A percentile compares a stretch with the other conserved stretches of the same genome.
These are phyloP conservation scores for Myanophis thanlyinensis DNA, from an alignment of 2,113 vertebrate genomes.

Conservation along the genomic window DNA sequence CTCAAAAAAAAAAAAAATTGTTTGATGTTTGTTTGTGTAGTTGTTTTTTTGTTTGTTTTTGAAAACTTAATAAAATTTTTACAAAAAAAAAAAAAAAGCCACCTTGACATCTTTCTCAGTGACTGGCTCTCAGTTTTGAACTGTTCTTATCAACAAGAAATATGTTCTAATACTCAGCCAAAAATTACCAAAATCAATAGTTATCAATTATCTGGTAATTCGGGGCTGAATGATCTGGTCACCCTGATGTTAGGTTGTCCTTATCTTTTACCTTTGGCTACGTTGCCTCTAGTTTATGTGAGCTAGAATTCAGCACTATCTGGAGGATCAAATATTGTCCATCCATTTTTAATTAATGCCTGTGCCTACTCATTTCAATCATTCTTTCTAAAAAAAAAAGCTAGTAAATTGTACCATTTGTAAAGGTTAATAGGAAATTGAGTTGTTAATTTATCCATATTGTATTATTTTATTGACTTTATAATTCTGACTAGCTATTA, in stretches of 20 bases:
- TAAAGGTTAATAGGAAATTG: not conserved
- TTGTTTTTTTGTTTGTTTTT: no score
- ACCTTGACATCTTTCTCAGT: not conserved
- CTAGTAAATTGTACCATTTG: not conserved
- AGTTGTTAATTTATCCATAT: not conserved
- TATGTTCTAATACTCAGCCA: not conserved
- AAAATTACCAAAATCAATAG: not conserved
- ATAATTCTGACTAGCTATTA: not conserved
- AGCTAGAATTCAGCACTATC: not conserved
- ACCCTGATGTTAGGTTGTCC: not conserved
- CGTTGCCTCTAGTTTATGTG: not conserved
- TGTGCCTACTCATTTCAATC: not conserved
- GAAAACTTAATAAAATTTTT: no score
- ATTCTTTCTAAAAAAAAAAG: not conserved
- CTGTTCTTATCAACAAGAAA: not conserved
- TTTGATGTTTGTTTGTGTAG: no score
- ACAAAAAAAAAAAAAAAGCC: no score
- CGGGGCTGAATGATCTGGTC: not conserved
- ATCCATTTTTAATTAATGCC: not conserved
- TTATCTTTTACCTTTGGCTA: not conserved
- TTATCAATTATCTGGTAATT: not conserved
- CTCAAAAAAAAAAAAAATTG: no score
- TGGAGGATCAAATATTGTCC: not conserved
- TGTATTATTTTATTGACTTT: not conserved
- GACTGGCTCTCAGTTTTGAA: not conserved